Conservation (phyloP, 2,888 invertebrate species). For the Acanthosepion pharaonis region DNA sequence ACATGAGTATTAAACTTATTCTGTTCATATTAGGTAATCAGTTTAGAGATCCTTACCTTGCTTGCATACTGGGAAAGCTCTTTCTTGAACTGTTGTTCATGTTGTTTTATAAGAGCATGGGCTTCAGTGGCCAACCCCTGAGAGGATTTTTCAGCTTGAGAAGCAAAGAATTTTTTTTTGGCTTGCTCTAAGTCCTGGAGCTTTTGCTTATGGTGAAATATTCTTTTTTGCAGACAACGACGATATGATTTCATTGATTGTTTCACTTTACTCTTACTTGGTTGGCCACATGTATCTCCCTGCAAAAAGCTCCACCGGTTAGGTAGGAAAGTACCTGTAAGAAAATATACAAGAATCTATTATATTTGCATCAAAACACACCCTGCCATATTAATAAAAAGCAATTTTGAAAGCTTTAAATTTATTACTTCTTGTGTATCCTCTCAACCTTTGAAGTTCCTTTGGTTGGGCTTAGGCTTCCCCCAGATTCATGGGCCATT, state of each 20-base stretch:
- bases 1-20: not conserved
- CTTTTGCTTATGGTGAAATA: slow-evolving; percentile 81
- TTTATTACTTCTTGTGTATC: too few relatives aligned
- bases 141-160: slow-evolving; percentile 54
- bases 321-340: slow-evolving; percentile 61
- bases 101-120: slow-evolving; percentile 76
- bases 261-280: slow-evolving; percentile 58
- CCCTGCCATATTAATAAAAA: too few relatives aligned
- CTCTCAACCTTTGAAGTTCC: too few relatives aligned
- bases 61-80: slow-evolving; percentile 81
- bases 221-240: slow-evolving; percentile 80
- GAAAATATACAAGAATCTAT: not conserved
- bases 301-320: slow-evolving; percentile 93
- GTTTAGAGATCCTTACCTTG: slow-evolving; percentile 64
- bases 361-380: too few relatives aligned
- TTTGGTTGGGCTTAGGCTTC: too few relatives aligned
- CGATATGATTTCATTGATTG: slow-evolving; percentile 67
- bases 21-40: not conserved
- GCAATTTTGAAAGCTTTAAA: too few relatives aligned
- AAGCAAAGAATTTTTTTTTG: slow-evolving; percentile 64
- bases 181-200: slow-evolving; percentile 82
- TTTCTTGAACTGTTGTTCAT: slow-evolving; percentile 79
- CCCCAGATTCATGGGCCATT: too few relatives aligned
- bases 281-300: slow-evolving; percentile 80
- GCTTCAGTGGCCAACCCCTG: slow-evolving; percentile 55